Evolutionary conservation across 1,140 invertebrate species (phyloP), one percentile per base, ranked within the genome.

Genomic region (Chironomus tepperi): DNA sequence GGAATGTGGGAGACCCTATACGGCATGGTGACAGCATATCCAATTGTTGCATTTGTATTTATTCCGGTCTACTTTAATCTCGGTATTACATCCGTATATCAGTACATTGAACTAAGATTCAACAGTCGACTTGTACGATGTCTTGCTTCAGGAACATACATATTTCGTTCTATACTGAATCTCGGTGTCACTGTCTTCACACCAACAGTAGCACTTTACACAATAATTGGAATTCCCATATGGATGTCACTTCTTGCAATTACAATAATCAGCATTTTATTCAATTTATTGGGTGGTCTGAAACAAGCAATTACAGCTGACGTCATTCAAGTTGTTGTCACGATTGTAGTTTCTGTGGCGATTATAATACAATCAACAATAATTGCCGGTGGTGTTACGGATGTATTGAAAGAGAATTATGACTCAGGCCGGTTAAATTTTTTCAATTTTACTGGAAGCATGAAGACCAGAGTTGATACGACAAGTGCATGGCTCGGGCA

Each of bases 231-330:
- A 15, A 83, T 94, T 70, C 92, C 92, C 2, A 92, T 93, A 77
- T 93, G 91, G 90, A 88, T 87, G 2, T 91, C 91, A 47, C 93
- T 93, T 24, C 82, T 88, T 9, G 87, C 87, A 10, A 89, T 94
- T 76, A 89, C 90, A 1, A 79, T 85, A 16, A 91, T 93, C 78
- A 90, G 90, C 74, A 89, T 93, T 75, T 83, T 91, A 74, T 93
- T 93, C 80, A 16, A 79, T 92, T 16, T 84, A 93, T 81, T 91
- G 91, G 93, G 93, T 76, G 93, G 93, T 47, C 84, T 95, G 70
- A 91, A 93, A 80, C 92, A 92, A 8, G 93, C 93, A 42, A 91
- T 95, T 80, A 88, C 91, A 79, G 94, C 93, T 12, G 95, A 97
- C 80, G 92, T 95, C 3, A 93, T 96, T 78, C 95, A 97, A 84